Conservation (phyloP, 1,140 invertebrate species). For the Eulimnadia texana region DNA sequence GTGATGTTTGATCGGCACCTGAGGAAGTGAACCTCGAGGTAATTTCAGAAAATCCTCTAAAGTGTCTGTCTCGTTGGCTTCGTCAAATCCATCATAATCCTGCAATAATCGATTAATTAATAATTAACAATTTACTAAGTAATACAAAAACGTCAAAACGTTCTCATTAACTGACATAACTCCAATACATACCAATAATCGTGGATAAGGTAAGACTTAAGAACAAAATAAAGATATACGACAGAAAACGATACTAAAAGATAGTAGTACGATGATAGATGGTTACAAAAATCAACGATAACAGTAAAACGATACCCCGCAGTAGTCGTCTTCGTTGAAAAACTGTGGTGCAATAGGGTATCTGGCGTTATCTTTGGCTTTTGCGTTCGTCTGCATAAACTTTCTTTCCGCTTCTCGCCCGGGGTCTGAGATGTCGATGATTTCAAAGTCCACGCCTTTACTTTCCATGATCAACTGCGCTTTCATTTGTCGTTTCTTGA, state of each 20-base stretch:
- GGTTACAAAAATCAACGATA: neutral
- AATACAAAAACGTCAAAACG: too few species aligned
- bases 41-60: slow-evolving; percentile 59
- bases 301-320: slow-evolving; percentile 51
- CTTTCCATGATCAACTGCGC: slow-evolving; percentile 83
- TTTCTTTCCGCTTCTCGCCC: slow-evolving; percentile 73
- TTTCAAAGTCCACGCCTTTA: slow-evolving; percentile 70
- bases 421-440: slow-evolving; percentile 84
- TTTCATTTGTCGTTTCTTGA: slow-evolving; percentile 83
- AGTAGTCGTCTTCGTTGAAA: slow-evolving; percentile 82
- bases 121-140: too few species aligned
- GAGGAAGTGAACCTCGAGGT: slow-evolving; percentile 15
- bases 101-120: slow-evolving; percentile 35
- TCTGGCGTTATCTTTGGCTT: slow-evolving; percentile 41
- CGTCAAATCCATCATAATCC: slow-evolving; percentile 86
- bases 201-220: too few species aligned
- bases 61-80: slow-evolving; percentile 79
- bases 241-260: too few species aligned
- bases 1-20: slow-evolving; percentile 15
- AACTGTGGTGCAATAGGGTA: slow-evolving; percentile 79
- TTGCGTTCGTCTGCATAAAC: slow-evolving; percentile 77
- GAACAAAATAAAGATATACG: too few species aligned
- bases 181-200: too few species aligned
- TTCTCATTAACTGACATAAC: neutral
- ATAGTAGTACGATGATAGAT: too few species aligned